Evolutionary conservation across 2,888 invertebrate species (phyloP).

Genomic region (Lasioglossum malachurum): DNA sequence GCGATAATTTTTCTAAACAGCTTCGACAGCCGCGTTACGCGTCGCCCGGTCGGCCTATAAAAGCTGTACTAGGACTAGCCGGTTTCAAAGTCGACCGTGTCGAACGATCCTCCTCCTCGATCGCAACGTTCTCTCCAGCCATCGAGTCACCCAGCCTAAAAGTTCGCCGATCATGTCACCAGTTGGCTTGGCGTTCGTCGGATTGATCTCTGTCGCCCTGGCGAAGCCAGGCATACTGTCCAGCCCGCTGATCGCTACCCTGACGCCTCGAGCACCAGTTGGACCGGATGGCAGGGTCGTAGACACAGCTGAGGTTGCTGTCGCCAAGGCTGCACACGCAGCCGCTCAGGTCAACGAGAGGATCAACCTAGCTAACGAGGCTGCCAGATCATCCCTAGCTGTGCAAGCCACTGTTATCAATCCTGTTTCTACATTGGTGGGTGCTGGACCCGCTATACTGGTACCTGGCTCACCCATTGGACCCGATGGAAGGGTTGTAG

Average conservation of each 20-base stretch:
- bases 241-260: conserved; percentile 63
- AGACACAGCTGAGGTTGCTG: conserved; percentile 77
- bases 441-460: conserved; percentile 3
- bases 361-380: conserved; percentile 74
- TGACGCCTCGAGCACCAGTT: conserved; percentile 68
- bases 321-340: conserved; percentile 77
- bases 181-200: conserved; percentile 62
- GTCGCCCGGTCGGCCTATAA: conserved; percentile 59
- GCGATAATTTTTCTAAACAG: neutral
- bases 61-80: conserved; percentile 34
- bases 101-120: conserved; percentile 23
- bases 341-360: conserved; percentile 78
- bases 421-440: conserved; percentile 3
- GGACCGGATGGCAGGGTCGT: conserved; percentile 77
- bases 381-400: conserved; percentile 49
- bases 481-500: conserved; percentile 76
- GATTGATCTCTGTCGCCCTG: conserved; percentile 68
- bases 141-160: neutral
- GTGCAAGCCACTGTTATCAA: conserved; percentile 2
- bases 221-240: conserved; percentile 68
- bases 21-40: conserved; percentile 44
- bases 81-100: conserved; percentile 31
- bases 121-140: neutral
- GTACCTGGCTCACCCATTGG: conserved; percentile 70
- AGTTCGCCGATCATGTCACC: conserved; percentile 57